These are phyloP conservation scores for Sinhomidia bicolor DNA, from an alignment of 2,888 invertebrate genomes.

Conservation along the genomic window DNA sequence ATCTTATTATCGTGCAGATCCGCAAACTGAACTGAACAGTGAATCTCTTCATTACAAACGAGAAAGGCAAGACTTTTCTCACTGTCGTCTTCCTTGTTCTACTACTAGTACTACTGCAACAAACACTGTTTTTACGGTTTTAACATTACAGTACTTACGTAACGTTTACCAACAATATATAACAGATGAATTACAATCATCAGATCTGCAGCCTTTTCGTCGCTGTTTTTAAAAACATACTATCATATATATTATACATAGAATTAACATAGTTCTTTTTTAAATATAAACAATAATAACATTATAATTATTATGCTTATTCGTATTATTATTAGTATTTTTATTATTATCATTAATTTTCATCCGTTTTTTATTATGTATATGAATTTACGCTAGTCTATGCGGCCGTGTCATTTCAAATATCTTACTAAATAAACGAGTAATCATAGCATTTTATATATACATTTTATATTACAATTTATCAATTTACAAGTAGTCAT, in stretches of 20 bases:
- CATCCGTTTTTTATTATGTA: slow-evolving; percentile 13
- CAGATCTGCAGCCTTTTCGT: slow-evolving; percentile 69
- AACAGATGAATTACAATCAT: slow-evolving; percentile 14
- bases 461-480: slow-evolving; percentile 41
- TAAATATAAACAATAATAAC: neutral
- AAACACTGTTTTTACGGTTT: neutral
- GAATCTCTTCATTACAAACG: neutral
- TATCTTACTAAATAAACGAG: slow-evolving; percentile 7
- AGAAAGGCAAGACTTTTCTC: neutral
- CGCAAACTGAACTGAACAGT: neutral
- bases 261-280: slow-evolving; percentile 5
- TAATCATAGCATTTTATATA: slow-evolving; percentile 29
- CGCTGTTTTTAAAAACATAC: slow-evolving; percentile 56
- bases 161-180: neutral
- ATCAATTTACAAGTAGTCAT: slow-evolving; percentile 31
- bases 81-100: neutral
- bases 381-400: slow-evolving; percentile 47
- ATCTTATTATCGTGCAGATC: neutral
- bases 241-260: neutral
- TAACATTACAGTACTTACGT: neutral
- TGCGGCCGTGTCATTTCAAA: slow-evolving; percentile 54
- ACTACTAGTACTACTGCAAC: too few species aligned
- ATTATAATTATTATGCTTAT: slow-evolving; percentile 32
- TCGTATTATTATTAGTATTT: too few species aligned
- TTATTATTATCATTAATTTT: slow-evolving; percentile 18